Base-by-base conservation (phyloP, 2,797 vertebrate species). In the Crenuchus spilurus region DNA sequence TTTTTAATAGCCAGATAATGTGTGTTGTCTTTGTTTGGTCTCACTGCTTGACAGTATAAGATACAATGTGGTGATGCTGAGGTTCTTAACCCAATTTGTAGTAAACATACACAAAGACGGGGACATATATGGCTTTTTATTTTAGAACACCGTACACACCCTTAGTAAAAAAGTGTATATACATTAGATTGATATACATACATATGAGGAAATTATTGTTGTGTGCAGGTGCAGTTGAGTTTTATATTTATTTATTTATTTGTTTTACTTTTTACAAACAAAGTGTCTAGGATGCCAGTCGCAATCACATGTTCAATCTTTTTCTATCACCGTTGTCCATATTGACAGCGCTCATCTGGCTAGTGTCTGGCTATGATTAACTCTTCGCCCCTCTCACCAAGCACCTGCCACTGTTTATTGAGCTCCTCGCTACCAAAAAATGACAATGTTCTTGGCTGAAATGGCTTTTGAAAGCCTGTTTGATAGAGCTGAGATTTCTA, bases 401-500 rank as follows among this genome's bases (percentile, higher is more conserved):
- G 31, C 57, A 63, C 0, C 75, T 83, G 77, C 73, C 84, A 74
- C 70, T 83, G 68, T 68, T 68, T 76, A 72, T 54, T 75, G 68
- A 81, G 46, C 55, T 72, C 41, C 51, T 42, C 42, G 6, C 72
- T 66, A 46, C 71, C 22, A 26, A 64, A 61, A 79, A 60, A 79
- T 20, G 39, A 74, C 77, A 39, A 60, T 77, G 69, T 80, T 81
- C 60, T 68, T 63, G 54, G 35, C 63, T 76, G 69, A 83, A 80
- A 82, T 75, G 39, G 61, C 81, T 77, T 86, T 72, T 68, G 77
- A 82, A 63, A 83, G 80, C 70, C 80, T 84, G 76, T 68, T 80
- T 85, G 79, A 85, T 78, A 16, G 55, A 82, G 75, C 79, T 80
- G 76, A 67, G 68, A 83, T 78, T 70, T 61, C 61, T 69, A 61